These are phyloP conservation scores for Malurus splendens DNA, from an alignment of 2,797 vertebrate genomes.

Conservation along the genomic window DNA sequence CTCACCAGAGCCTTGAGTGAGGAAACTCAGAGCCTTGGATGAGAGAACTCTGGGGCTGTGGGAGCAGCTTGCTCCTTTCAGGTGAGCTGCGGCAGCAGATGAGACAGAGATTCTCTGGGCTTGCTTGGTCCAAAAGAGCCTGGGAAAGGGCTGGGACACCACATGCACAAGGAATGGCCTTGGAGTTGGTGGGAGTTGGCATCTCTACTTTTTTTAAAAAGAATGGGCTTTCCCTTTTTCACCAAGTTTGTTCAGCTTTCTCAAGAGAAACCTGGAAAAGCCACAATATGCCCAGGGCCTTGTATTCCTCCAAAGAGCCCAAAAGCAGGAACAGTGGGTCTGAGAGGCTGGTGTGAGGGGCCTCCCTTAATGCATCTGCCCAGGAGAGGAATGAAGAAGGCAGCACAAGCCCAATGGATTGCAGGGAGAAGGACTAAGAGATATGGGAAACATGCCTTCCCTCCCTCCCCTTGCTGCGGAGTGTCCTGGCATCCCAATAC, in stretches of 20 bases:
- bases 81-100: neutral
- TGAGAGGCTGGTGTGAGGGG: neutral
- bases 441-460: neutral
- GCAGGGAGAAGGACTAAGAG: neutral
- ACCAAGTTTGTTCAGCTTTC: neutral
- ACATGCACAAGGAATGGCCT: neutral
- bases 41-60: neutral
- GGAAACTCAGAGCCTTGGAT: neutral
- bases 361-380: neutral
- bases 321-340: neutral
- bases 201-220: neutral
- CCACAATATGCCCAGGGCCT: neutral
- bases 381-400: neutral
- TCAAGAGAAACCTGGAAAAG: neutral
- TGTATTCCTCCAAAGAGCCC: neutral
- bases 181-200: neutral
- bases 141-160: neutral
- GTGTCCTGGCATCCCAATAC: constrained; percentile 11
- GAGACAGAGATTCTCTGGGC: neutral
- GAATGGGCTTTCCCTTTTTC: neutral
- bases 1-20: neutral
- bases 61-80: neutral
- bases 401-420: neutral
- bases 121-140: neutral
- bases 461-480: neutral